phyloP scores from a whole-genome alignment of 2,797 vertebrate genomes.

The Centroberyx gerrardi region DNA sequence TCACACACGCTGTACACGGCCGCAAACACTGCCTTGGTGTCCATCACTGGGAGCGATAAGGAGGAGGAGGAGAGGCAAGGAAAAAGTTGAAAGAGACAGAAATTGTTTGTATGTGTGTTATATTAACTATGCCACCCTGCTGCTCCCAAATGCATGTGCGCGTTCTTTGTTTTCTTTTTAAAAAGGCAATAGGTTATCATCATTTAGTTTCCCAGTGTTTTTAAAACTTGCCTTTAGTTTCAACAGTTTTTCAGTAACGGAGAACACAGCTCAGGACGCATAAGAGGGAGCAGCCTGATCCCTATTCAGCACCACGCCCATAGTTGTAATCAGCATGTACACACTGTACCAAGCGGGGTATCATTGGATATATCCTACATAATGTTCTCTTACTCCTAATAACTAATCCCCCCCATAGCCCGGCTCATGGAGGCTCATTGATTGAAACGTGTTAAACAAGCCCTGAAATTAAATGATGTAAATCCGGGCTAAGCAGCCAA shows the following conservation, averaged over 20 bases:
- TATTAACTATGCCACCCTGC: no score
- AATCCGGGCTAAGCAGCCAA: constrained; percentile 63
- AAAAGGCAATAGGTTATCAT: neutral
- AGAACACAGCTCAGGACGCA: constrained; percentile 2
- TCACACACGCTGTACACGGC: constrained; percentile 89
- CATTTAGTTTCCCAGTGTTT: neutral
- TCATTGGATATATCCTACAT: constrained; percentile 56
- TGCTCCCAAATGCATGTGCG: neutral
- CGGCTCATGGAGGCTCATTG: constrained; percentile 51
- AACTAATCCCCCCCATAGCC: constrained; percentile 57
- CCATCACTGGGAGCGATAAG: constrained; percentile 84
- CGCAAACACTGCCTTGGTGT: constrained; percentile 90
- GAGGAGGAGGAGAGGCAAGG: constrained; percentile 4
- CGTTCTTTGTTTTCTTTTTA: neutral
- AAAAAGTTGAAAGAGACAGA: neutral
- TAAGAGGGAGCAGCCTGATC: constrained; percentile 12
- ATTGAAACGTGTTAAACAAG: constrained; percentile 72
- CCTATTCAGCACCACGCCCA: constrained; percentile 38
- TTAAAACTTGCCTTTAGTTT: neutral
- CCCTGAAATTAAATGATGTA: constrained; percentile 75
- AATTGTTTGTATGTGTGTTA: neutral
- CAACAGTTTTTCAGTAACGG: neutral
- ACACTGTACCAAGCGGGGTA: constrained; percentile 46
- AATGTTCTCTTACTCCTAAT: constrained; percentile 58
- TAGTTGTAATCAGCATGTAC: constrained; percentile 55